Evolutionary conservation across 2,888 invertebrate species (phyloP), one percentile per base, ranked within the genome.

Genomic region (Perdita meconis): DNA sequence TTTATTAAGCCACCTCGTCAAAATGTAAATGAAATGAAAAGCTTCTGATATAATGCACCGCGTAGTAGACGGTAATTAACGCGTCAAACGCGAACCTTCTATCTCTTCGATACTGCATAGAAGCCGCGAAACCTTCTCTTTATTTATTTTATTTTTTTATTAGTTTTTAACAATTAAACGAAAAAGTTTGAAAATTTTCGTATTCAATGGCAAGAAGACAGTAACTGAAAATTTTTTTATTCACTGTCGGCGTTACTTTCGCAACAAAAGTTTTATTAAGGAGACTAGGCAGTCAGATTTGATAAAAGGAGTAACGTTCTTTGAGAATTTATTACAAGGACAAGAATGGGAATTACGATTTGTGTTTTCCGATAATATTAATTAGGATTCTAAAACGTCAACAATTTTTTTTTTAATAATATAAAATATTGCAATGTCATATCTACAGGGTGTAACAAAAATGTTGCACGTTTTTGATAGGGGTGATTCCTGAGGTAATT

Each of bases 1-100:
- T 85, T 82, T 78, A 76, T 78, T 57, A 78, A 81, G 59, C 77
- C 40, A 72, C 80, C 77, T 84, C 80, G 75, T 85, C 85, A 81
- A 80, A 74, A 85, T 86, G 85, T 74, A 82, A 85, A 85, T 82
- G 76, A 82, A 85, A 85, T 82, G 76, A 78, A 70, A 81, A 61
- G 66, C 70, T 80, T 55, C 64, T 69, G 66, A 70, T 72, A 72
- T 67, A 69, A 74, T 38, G 44, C 51, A n/a, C 13, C 34, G 30
- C 74, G 80, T 70, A 70, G 68, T 78, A 80, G 80, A 67, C 65
- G 53, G 65, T 78, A 78, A 85, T 83, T 82, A 79, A 79, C 64
- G 55, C 13, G 36, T 19, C n/a, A n/a, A 12, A 19, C 19, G 2
- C 30, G 24, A 13, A 12, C 22, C 19, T 47, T 38, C 22, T 66